Percentiles rank a stretch among this genome's conserved stretches.
These are phyloP conservation scores for Diogma glabrata DNA, from an alignment of 2,888 invertebrate genomes.

Conservation along the genomic window DNA sequence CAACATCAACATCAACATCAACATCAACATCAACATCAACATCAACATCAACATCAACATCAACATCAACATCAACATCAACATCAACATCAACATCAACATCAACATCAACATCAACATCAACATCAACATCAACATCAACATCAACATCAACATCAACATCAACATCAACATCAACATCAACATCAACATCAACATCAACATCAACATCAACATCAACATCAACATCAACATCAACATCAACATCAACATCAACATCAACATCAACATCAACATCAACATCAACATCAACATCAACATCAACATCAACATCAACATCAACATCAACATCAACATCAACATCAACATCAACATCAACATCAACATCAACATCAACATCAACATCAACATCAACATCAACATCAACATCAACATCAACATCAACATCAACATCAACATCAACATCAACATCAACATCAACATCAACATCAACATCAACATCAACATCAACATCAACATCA, in stretches of 20 bases:
- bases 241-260: slow-evolving; percentile 11
- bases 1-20: slow-evolving; percentile 11
- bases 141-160: slow-evolving; percentile 11
- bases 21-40: slow-evolving; percentile 11
- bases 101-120: slow-evolving; percentile 12
- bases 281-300: slow-evolving; percentile 11
- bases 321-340: slow-evolving; percentile 11
- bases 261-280: slow-evolving; percentile 10
- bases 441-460: slow-evolving; percentile 11
- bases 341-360: slow-evolving; percentile 11
- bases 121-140: slow-evolving; percentile 11
- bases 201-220: slow-evolving; percentile 10
- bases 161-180: slow-evolving; percentile 12
- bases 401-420: slow-evolving; percentile 9
- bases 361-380: slow-evolving; percentile 12
- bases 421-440: slow-evolving; percentile 11
- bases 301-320: slow-evolving; percentile 11
- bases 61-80: slow-evolving; percentile 12
- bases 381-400: slow-evolving; percentile 8
- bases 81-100: slow-evolving; percentile 12
- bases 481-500: slow-evolving; percentile 11
- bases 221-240: slow-evolving; percentile 12
- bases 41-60: slow-evolving; percentile 12
- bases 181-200: slow-evolving; percentile 10
- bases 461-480: slow-evolving; percentile 10